Conservation (phyloP, 2,888 invertebrate genomes). For the Morinoia aosen region DNA sequence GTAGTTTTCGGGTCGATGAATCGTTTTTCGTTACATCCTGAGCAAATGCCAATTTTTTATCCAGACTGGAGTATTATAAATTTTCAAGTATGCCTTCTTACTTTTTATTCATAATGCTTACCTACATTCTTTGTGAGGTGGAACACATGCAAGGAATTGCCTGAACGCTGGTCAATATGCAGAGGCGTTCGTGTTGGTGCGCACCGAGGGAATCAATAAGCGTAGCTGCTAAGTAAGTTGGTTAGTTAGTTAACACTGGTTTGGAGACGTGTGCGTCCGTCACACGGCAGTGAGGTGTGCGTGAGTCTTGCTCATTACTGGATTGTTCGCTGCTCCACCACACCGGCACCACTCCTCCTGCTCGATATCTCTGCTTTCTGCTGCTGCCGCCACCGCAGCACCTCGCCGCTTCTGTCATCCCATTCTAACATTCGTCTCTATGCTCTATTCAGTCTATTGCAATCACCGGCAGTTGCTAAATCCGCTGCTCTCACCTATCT, state of each 20-base stretch:
- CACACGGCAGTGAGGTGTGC: background rate
- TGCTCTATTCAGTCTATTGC: background rate
- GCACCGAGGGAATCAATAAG: background rate
- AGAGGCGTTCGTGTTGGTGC: background rate
- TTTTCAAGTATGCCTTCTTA: background rate
- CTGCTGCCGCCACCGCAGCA: too few species aligned
- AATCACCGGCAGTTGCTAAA: background rate
- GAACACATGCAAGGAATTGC: background rate
- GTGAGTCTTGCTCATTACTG: constrained; percentile 32
- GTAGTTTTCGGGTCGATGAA: too few species aligned
- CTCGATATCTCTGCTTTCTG: background rate
- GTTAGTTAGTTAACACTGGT: constrained; percentile 45
- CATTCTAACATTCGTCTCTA: background rate
- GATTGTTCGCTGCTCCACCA: constrained; percentile 8
- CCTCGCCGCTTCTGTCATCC: background rate
- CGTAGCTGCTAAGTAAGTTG: background rate
- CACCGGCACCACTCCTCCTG: background rate
- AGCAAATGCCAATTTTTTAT: background rate
- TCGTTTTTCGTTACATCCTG: background rate
- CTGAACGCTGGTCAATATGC: background rate
- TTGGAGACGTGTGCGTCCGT: background rate
- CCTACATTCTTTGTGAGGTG: background rate
- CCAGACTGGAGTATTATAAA: background rate
- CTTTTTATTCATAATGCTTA: background rate
- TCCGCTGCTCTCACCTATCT: background rate